Conservation (phyloP, 2,113 vertebrate species). For the Colaptes auratus region DNA sequence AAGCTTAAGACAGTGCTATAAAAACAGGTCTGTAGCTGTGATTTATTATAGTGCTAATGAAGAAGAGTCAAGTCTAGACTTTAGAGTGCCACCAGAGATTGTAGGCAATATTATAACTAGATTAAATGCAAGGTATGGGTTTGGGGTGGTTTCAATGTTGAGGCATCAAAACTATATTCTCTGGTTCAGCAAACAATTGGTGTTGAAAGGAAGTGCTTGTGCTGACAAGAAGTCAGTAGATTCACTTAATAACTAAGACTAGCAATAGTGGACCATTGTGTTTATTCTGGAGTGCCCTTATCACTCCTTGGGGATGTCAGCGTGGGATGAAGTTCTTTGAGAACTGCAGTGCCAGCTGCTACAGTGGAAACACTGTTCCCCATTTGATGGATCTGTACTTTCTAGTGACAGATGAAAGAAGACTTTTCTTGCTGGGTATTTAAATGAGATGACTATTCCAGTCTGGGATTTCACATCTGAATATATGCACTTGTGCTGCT, state of each 20-base stretch:
- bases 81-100: neutral
- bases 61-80: neutral
- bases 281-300: neutral
- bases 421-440: neutral
- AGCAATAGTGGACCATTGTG: neutral
- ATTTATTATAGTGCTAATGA: neutral
- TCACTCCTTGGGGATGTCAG: neutral
- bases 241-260: neutral
- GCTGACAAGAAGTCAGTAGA: neutral
- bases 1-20: neutral
- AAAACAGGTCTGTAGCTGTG: neutral
- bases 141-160: neutral
- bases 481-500: neutral
- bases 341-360: neutral
- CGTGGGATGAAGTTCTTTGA: neutral
- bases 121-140: neutral
- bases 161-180: neutral
- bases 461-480: neutral
- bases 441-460: neutral
- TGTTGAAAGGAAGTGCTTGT: neutral
- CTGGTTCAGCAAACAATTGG: neutral
- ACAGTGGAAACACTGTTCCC: neutral
- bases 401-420: neutral
- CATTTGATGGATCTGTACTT: neutral
- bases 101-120: neutral